phyloP scores from a whole-genome alignment of 1,140 invertebrate genomes.

The Bombus waltoni region DNA sequence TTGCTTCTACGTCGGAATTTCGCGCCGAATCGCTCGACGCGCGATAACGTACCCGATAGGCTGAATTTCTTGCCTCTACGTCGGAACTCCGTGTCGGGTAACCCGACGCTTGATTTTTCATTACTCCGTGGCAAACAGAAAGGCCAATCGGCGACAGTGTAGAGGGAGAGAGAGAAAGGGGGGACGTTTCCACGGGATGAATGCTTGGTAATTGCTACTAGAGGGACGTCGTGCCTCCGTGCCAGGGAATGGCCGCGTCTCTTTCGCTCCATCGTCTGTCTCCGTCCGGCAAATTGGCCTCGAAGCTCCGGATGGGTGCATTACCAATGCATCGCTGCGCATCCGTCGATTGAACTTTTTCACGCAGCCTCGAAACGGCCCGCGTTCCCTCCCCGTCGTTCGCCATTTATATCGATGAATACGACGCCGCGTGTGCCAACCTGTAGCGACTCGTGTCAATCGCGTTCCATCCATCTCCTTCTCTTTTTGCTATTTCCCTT shows the following conservation, averaged over 20 bases:
- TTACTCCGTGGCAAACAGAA: conserved; percentile 7
- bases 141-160: conserved; percentile 13
- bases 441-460: conserved; percentile 63
- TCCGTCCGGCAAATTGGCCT: conserved; percentile 54
- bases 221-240: conserved; percentile 19
- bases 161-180: not conserved
- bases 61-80: no score
- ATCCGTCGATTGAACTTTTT: conserved; percentile 69
- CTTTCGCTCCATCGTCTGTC: conserved; percentile 8
- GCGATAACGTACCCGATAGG: no score
- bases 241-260: conserved; percentile 30
- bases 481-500: not conserved
- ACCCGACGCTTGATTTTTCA: conserved; percentile 20
- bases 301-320: conserved; percentile 56
- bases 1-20: no score
- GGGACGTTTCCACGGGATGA: conserved; percentile 51
- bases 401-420: conserved; percentile 66
- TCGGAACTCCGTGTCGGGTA: no score
- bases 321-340: conserved; percentile 64
- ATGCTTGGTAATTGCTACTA: conserved; percentile 70
- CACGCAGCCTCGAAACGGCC: conserved; percentile 38
- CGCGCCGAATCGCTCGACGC: no score
- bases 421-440: conserved; percentile 41
- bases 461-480: conserved; percentile 58
- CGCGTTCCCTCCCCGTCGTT: not conserved